Evolutionary conservation across 1,140 invertebrate genomes (phyloP).

Genomic region (Linepithema humile): DNA sequence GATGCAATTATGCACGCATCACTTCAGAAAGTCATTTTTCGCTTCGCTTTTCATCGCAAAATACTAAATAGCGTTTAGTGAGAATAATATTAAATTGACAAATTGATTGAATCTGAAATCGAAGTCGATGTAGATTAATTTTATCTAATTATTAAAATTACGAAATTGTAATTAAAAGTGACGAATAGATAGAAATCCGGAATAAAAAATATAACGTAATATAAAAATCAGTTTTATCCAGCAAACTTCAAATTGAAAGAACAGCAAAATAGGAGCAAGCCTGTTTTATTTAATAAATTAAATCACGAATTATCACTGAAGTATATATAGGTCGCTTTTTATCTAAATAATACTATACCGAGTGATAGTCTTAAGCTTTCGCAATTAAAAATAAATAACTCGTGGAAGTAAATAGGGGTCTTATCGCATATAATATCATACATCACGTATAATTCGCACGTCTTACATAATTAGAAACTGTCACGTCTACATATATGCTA

Average conservation of each 20-base stretch:
- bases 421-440: too few species aligned
- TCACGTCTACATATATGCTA: neutral
- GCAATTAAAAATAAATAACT: neutral
- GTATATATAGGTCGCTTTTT: neutral
- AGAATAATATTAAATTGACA: too few species aligned
- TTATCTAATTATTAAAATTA: neutral
- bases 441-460: neutral
- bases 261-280: neutral
- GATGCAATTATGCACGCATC: too few species aligned
- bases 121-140: neutral
- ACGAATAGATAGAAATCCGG: neutral
- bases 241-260: neutral
- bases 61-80: too few species aligned
- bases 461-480: neutral
- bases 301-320: neutral
- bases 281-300: neutral
- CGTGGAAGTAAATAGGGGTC: neutral
- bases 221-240: neutral
- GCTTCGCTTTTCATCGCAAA: too few species aligned
- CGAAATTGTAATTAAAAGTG: neutral
- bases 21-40: too few species aligned
- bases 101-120: neutral
- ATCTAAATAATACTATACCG: neutral
- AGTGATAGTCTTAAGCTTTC: neutral
- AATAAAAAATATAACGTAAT: neutral